A percentile compares a stretch with the other conserved stretches of the same genome.
phyloP scores from a whole-genome alignment of 2,797 vertebrate genomes.

The Aldrovandia affinis region DNA sequence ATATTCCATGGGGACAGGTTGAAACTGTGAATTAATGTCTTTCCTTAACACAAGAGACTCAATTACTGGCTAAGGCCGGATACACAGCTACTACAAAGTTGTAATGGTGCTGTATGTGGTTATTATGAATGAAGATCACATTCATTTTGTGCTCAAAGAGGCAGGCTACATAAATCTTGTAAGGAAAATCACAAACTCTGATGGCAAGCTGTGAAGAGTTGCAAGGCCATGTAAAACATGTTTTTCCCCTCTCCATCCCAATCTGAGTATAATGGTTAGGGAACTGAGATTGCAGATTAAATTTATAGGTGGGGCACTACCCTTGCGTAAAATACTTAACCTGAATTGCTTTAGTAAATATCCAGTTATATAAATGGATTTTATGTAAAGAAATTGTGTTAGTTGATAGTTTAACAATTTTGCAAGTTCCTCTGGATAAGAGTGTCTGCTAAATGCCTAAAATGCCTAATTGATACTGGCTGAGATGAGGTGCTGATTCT shows the following conservation, averaged over 20 bases:
- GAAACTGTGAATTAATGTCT: slow-evolving; percentile 81
- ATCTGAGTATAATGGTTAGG: too few relatives aligned
- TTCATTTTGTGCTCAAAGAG: slow-evolving; percentile 62
- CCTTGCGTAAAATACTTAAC: too few relatives aligned
- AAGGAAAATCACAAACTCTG: slow-evolving; percentile 19
- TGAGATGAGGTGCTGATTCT: too few relatives aligned
- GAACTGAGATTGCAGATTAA: too few relatives aligned
- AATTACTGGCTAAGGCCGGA: slow-evolving; percentile 66
- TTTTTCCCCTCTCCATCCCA: not conserved
- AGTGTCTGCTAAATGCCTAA: too few relatives aligned
- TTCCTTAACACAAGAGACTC: slow-evolving; percentile 54
- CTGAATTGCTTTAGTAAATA: too few relatives aligned
- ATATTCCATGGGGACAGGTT: slow-evolving; percentile 80
- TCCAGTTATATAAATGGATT: too few relatives aligned
- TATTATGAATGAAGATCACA: slow-evolving; percentile 65
- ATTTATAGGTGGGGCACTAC: too few relatives aligned
- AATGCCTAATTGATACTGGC: too few relatives aligned
- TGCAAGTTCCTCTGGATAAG: too few relatives aligned
- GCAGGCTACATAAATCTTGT: slow-evolving; percentile 54
- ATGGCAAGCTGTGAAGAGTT: slow-evolving; percentile 35
- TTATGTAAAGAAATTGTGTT: too few relatives aligned
- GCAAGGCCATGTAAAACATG: slow-evolving; percentile 27
- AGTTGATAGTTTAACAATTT: too few relatives aligned
- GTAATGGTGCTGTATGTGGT: slow-evolving; percentile 60
- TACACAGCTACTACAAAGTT: slow-evolving; percentile 67